phyloP scores from a whole-genome alignment of 1,140 invertebrate genomes.

The Zophobas morio region DNA sequence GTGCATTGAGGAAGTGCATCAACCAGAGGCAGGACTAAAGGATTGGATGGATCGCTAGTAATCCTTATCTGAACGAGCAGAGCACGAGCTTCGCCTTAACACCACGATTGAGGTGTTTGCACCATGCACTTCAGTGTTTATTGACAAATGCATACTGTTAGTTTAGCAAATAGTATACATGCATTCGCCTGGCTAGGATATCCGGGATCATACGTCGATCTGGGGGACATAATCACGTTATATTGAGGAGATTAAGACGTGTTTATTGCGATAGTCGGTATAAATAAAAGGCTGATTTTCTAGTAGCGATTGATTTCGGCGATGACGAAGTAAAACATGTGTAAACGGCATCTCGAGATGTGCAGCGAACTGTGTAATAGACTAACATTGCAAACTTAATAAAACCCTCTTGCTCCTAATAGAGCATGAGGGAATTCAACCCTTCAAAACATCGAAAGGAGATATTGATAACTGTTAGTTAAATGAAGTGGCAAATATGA shows the following conservation, averaged over 20 bases:
- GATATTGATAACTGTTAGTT: slow-evolving; percentile 2
- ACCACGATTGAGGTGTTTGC: slow-evolving; percentile 55
- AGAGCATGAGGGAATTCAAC: background rate
- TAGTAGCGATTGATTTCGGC: no score
- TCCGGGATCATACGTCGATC: slow-evolving; percentile 22
- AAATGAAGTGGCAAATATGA: slow-evolving; percentile 17
- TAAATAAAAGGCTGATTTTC: no score
- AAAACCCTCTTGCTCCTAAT: background rate
- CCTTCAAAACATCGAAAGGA: slow-evolving; percentile 7
- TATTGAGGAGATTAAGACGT: slow-evolving; percentile 13
- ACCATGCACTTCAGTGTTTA: slow-evolving; percentile 53
- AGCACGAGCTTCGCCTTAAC: slow-evolving; percentile 58
- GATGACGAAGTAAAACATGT: background rate
- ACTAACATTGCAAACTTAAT: background rate
- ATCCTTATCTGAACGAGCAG: slow-evolving; percentile 55
- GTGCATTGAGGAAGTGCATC: slow-evolving; percentile 27
- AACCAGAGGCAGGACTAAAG: slow-evolving; percentile 15
- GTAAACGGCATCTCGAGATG: background rate
- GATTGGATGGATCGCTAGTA: slow-evolving; percentile 48
- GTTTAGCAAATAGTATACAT: slow-evolving; percentile 47
- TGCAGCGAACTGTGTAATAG: background rate
- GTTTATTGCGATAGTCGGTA: no score
- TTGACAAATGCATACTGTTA: slow-evolving; percentile 44
- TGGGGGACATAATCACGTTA: slow-evolving; percentile 17
- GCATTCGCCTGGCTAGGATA: slow-evolving; percentile 36